Percentiles rank a stretch among this genome's conserved stretches.
Conservation (phyloP, 2,113 vertebrate genomes). For the Campylorhamphus procurvoides region DNA sequence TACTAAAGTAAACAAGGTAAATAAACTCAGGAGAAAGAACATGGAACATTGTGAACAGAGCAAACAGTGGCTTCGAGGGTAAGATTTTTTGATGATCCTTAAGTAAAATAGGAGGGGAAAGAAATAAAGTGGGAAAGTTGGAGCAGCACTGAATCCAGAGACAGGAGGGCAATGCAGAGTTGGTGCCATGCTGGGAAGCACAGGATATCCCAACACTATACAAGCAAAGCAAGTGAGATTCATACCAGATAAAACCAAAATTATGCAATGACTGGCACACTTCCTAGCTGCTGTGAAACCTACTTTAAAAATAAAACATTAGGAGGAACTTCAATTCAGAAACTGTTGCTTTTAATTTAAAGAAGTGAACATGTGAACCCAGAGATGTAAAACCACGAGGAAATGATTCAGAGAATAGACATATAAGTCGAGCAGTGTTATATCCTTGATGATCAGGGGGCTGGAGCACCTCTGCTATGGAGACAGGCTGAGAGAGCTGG, state of each 20-base stretch:
- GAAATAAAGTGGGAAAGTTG: background rate
- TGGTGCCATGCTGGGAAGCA: background rate
- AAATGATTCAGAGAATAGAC: background rate
- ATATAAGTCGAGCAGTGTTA: background rate
- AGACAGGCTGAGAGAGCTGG: background rate
- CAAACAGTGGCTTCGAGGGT: background rate
- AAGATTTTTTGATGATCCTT: background rate
- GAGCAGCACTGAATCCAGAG: background rate
- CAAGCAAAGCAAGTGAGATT: background rate
- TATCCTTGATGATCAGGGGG: background rate
- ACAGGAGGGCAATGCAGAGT: rapidly evolving
- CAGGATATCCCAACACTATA: background rate
- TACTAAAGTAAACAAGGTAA: background rate
- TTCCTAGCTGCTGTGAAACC: background rate
- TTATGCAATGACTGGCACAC: background rate
- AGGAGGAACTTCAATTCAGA: background rate
- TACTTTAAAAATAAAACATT: background rate
- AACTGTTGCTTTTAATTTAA: background rate
- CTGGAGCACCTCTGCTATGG: background rate
- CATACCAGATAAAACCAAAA: background rate
- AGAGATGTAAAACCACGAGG: background rate
- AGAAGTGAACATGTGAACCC: background rate
- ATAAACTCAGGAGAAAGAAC: background rate
- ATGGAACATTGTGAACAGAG: background rate
- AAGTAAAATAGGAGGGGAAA: background rate